These are phyloP conservation scores for Xenopus borealis DNA, from an alignment of 2,113 vertebrate species.

Conservation along the genomic window DNA sequence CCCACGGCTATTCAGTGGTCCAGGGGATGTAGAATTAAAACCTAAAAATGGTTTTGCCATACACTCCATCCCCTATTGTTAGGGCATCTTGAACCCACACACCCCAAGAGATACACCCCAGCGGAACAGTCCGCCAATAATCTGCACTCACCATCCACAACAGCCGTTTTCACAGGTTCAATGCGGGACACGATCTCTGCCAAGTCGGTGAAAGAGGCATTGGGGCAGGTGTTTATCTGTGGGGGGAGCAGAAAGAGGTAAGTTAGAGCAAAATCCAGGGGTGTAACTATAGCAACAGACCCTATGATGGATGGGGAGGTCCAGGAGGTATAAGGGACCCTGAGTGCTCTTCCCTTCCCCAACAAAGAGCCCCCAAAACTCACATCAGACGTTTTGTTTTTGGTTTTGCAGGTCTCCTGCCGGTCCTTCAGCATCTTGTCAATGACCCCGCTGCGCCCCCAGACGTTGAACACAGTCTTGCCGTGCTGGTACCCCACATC, in stretches of 20 bases:
- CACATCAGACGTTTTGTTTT: constrained; percentile 71
- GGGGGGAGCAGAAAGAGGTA: constrained; percentile 5
- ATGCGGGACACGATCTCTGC: constrained; percentile 92
- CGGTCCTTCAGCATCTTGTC: constrained; percentile 87
- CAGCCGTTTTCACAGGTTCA: constrained; percentile 72
- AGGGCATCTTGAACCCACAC: too few relatives aligned
- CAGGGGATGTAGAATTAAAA: too few relatives aligned
- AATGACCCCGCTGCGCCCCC: constrained; percentile 81
- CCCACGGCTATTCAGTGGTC: too few relatives aligned
- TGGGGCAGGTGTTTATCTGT: constrained; percentile 86
- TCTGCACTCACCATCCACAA: constrained; percentile 71
- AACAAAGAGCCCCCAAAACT: constrained; percentile 48
- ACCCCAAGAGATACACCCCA: too few relatives aligned
- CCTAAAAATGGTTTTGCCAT: too few relatives aligned
- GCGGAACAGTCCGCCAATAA: too few relatives aligned
- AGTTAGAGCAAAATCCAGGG: too few relatives aligned
- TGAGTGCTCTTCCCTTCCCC: too few relatives aligned
- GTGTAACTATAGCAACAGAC: too few relatives aligned
- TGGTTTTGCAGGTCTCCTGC: constrained; percentile 75
- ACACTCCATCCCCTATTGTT: too few relatives aligned
- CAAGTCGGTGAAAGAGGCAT: constrained; percentile 88
- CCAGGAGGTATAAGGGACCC: too few relatives aligned
- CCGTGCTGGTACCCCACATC: constrained; percentile 91
- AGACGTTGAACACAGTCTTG: constrained; percentile 84
- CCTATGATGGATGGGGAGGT: too few relatives aligned